Evolutionary conservation across 2,797 vertebrate species (phyloP).

Genomic region (Neosilurus mollespiculum): DNA sequence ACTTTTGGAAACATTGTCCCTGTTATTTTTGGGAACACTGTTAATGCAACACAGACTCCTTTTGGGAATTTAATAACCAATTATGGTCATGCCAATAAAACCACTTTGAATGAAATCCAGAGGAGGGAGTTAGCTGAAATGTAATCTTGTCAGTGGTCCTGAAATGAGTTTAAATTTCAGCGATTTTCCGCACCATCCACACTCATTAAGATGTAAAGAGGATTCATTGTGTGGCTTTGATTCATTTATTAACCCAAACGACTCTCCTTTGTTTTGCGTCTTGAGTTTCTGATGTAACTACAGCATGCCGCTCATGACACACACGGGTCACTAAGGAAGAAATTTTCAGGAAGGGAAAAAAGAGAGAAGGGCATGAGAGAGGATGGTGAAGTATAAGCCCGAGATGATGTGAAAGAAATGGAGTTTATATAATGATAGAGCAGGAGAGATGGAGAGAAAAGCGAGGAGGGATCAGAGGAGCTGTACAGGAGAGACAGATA

Average conservation of each 20-base stretch:
- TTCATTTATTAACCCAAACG: neutral
- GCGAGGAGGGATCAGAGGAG: conserved; percentile 37
- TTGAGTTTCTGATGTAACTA: neutral
- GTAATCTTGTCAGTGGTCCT: neutral
- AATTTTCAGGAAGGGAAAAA: neutral
- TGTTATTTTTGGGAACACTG: conserved; percentile 6
- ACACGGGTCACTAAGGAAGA: neutral
- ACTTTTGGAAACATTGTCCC: conserved; percentile 5
- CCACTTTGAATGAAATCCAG: neutral
- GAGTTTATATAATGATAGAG: conserved; percentile 50
- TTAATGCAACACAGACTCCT: neutral
- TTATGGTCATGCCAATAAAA: neutral
- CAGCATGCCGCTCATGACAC: neutral
- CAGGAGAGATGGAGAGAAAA: conserved; percentile 53
- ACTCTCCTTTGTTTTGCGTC: neutral
- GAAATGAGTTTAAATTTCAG: neutral
- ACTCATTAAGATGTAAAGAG: conserved; percentile 7
- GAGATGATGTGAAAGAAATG: conserved; percentile 45
- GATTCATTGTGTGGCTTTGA: neutral
- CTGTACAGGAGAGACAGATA: conserved; percentile 51
- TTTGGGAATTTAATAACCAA: neutral
- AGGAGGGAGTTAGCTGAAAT: neutral
- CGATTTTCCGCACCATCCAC: neutral
- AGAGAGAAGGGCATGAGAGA: conserved; percentile 12
- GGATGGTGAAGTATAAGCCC: conserved; percentile 35